Evolutionary conservation across 2,888 invertebrate species (phyloP).

Genomic region (Eupeodes latifasciatus): DNA sequence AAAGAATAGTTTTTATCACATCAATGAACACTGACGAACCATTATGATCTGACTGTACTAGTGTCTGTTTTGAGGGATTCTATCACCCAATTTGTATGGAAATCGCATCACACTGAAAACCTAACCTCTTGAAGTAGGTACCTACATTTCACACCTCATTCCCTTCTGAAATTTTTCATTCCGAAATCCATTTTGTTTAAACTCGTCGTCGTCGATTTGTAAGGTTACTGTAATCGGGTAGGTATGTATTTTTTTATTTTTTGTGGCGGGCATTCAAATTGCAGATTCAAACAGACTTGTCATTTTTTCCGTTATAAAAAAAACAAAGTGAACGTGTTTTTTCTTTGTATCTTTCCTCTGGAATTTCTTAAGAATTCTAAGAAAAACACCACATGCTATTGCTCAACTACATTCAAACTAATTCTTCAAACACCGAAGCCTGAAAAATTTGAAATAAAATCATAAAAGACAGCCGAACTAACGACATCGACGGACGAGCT

Average conservation of each 20-base stretch:
- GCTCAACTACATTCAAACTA: constrained; percentile 11
- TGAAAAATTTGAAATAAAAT: constrained; percentile 3
- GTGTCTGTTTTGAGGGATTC: neutral
- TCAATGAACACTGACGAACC: constrained; percentile 42
- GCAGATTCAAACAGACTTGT: constrained; percentile 49
- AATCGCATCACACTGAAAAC: neutral
- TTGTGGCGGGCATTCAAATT: constrained; percentile 65
- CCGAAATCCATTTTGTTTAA: neutral
- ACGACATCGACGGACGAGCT: neutral
- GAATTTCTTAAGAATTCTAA: constrained; percentile 67
- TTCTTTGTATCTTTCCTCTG: constrained; percentile 49
- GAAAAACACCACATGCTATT: constrained; percentile 61
- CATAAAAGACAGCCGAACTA: constrained; percentile 19
- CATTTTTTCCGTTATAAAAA: constrained; percentile 31
- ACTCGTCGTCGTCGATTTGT: neutral
- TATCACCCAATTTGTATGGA: neutral
- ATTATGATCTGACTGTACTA: constrained; percentile 25
- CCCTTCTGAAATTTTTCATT: constrained; percentile 9
- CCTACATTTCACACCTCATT: neutral
- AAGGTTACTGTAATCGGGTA: constrained; percentile 32
- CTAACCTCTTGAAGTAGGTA: neutral
- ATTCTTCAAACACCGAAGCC: neutral
- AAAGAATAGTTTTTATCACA: constrained; percentile 44
- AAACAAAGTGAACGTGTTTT: constrained; percentile 59
- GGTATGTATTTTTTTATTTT: neutral